These are phyloP conservation scores for Macropus fuliginosus DNA, from an alignment of 2,797 vertebrate species.

Conservation along the genomic window DNA sequence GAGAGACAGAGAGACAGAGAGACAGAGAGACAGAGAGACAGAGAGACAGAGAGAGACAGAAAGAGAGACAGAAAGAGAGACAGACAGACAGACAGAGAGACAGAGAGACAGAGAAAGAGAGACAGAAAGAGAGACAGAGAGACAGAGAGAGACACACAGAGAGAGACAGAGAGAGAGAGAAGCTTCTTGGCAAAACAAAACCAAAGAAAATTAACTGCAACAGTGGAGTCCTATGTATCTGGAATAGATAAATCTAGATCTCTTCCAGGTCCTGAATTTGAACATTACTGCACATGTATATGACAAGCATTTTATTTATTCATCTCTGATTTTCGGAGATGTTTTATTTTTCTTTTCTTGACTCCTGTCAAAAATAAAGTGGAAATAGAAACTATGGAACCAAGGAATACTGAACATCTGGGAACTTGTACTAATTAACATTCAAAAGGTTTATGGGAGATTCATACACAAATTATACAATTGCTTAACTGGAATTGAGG, in stretches of 20 bases:
- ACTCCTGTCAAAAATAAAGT: not conserved
- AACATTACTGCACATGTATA: constrained; percentile 1
- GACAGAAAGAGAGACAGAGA: too few relatives aligned
- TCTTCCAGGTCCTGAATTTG: not conserved
- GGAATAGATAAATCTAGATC: constrained; percentile 10
- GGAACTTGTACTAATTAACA: not conserved
- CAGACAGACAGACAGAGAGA: too few relatives aligned
- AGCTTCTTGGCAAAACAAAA: not conserved
- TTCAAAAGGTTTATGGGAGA: not conserved
- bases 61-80: too few relatives aligned
- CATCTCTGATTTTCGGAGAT: not conserved
- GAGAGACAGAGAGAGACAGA: too few relatives aligned
- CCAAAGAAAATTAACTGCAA: not conserved
- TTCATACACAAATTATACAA: constrained; percentile 13
- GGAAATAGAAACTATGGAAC: not conserved
- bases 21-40: too few relatives aligned
- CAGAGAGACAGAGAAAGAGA: too few relatives aligned
- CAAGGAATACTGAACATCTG: constrained; percentile 1
- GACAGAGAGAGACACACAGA: too few relatives aligned
- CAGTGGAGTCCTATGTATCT: not conserved
- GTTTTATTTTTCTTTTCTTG: constrained; percentile 23
- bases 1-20: too few relatives aligned
- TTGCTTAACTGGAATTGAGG: not conserved
- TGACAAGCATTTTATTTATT: not conserved
- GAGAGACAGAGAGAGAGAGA: too few relatives aligned